phyloP scores from a whole-genome alignment of 92 coral and sea anemone species.

The Desmophyllum pertusum region DNA sequence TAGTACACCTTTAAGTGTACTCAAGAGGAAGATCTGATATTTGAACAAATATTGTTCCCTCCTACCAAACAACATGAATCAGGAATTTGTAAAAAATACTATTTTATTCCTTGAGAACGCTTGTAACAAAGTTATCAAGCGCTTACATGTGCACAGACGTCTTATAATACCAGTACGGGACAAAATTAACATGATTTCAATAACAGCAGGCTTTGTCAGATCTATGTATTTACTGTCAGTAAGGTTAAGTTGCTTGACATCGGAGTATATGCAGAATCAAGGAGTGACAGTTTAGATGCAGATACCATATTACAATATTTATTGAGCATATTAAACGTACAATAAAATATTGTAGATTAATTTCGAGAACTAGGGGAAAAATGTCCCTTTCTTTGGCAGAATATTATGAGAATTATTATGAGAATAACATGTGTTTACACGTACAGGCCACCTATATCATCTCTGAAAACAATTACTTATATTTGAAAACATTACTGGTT shows the following conservation, averaged over 20 bases:
- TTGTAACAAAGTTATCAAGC: neutral
- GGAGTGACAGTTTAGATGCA: neutral
- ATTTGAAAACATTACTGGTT: conserved; percentile 8
- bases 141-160: neutral
- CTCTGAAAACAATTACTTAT: conserved; percentile 25
- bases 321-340: neutral
- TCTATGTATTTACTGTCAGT: neutral
- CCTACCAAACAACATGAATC: neutral
- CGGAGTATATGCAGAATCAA: neutral
- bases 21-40: conserved; percentile 26
- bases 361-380: neutral
- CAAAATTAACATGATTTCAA: neutral
- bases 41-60: conserved; percentile 23
- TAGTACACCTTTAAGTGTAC: conserved; percentile 17
- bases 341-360: neutral
- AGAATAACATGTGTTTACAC: neutral
- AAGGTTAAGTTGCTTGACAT: conserved; percentile 43
- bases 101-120: neutral
- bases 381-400: neutral
- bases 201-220: neutral
- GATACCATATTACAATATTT: neutral
- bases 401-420: conserved; percentile 7
- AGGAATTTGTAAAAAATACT: neutral
- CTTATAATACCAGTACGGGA: neutral
- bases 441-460: neutral